Evolutionary conservation across 2,797 vertebrate species (phyloP).

Genomic region (Sternotherus odoratus): DNA sequence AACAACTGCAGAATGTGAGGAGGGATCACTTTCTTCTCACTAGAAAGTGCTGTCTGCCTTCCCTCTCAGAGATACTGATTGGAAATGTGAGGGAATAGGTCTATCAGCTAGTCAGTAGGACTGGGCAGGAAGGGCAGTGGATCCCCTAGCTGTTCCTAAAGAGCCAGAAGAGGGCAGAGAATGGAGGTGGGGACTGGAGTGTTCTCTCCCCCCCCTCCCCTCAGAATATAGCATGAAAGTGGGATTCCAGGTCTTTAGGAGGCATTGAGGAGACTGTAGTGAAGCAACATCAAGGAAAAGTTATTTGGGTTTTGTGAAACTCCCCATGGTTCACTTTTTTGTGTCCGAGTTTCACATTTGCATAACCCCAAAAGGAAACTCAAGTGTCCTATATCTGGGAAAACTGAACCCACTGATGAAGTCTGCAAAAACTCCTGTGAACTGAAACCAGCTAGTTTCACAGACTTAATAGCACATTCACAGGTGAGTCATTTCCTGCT

Average conservation of each 20-base stretch:
- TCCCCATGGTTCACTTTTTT: neutral
- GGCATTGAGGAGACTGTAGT: fast-evolving
- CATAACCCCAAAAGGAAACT: neutral
- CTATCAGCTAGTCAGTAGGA: neutral
- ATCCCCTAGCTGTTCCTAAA: neutral
- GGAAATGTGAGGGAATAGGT: neutral
- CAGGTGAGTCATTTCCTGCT: conserved; percentile 71
- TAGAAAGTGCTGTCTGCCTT: neutral
- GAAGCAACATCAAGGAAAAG: neutral
- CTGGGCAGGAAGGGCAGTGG: neutral
- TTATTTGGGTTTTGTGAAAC: neutral
- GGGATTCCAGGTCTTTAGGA: neutral
- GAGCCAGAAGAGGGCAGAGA: neutral
- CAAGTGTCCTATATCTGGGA: too few species aligned
- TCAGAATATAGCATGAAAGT: neutral
- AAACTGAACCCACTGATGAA: neutral
- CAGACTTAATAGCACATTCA: conserved; percentile 35
- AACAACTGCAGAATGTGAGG: neutral
- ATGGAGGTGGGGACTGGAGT: neutral
- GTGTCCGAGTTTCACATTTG: neutral
- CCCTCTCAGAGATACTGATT: neutral
- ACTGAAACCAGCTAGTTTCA: conserved; percentile 48
- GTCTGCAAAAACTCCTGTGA: neutral
- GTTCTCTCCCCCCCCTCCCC: fast-evolving
- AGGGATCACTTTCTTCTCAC: fast-evolving